These are phyloP conservation scores for Melospiza melodia DNA, from an alignment of 2,113 vertebrate genomes.

Conservation along the genomic window DNA sequence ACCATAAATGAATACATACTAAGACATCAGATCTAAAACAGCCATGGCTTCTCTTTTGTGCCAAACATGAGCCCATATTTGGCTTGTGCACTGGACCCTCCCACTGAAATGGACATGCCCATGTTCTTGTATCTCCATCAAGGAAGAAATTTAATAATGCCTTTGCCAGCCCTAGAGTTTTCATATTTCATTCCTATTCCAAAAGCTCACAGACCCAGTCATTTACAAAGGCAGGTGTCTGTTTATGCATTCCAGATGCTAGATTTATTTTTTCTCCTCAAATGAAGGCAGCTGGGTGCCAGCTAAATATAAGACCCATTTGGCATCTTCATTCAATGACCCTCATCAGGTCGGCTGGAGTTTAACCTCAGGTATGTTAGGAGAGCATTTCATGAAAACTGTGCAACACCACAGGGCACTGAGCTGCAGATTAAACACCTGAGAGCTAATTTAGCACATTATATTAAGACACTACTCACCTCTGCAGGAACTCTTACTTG, in stretches of 20 bases:
- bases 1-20: not conserved
- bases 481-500: not conserved
- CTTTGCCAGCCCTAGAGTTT: not conserved
- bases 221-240: not conserved
- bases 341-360: not conserved
- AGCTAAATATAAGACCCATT: not conserved
- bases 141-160: not conserved
- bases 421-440: not conserved
- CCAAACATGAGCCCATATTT: not conserved
- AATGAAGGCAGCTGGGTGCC: not conserved
- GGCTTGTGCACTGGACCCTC: not conserved
- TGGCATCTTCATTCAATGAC: not conserved
- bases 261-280: not conserved
- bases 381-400: not conserved
- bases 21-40: not conserved
- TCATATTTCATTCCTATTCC: not conserved
- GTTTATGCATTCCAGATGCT: constrained; percentile 11
- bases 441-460: not conserved
- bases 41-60: not conserved
- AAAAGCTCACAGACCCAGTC: not conserved
- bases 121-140: not conserved
- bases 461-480: not conserved
- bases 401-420: not conserved
- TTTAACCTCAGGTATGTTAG: not conserved
- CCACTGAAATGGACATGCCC: not conserved